Evolutionary conservation across 2,113 vertebrate genomes (phyloP), one percentile per base, ranked within the genome.

Genomic region (Neotoma lepida): DNA sequence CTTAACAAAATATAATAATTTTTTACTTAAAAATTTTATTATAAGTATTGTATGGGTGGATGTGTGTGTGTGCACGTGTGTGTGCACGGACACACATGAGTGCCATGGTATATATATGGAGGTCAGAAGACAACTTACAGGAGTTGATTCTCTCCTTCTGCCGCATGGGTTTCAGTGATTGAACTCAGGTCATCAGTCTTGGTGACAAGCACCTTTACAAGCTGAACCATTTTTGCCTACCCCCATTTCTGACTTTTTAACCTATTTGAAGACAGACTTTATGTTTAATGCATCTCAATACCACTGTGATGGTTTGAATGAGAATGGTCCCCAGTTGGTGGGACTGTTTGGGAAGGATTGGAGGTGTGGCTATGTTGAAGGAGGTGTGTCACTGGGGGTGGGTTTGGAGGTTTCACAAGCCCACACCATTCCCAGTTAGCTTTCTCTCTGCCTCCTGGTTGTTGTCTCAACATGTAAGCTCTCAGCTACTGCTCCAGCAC

Each of bases 181-280:
- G 13, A 82, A 82, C 13, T 82, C n/a, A 61, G 39, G 54, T 82
- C 28, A 82, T 61, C 6, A 17, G 80, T 22, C 13, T 54, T 26
- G 54, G 54, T 41, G 78, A 81, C 22, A 58, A 82, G 6, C 14
- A 15, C 49, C n/a, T 61, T 41, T 61, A 81, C 20, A n/a, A 14
- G 54, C 78, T 81, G 22, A 61, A 61, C 80, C 14, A 14, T 17
- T 14, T 17, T 28, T n/a, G 78, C 35, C 51, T 54, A 58, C 12
- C 35, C 35, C 12, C 18, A 51, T 84, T 97, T 93, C 91, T 68
- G 88, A 85, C 46, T 39, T 93, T 97, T 92, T 88, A 71, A 91
- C 39, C 22, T 90, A 44, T 71, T 88, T 86, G 66, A 95, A 26
- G 56, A n/a, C 33, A 94, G 73, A 44, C 33, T 76, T 82, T 58